Evolutionary conservation across 1,140 invertebrate species (phyloP), one percentile per base, ranked within the genome.

Genomic region (Anadara kagoshimensis): DNA sequence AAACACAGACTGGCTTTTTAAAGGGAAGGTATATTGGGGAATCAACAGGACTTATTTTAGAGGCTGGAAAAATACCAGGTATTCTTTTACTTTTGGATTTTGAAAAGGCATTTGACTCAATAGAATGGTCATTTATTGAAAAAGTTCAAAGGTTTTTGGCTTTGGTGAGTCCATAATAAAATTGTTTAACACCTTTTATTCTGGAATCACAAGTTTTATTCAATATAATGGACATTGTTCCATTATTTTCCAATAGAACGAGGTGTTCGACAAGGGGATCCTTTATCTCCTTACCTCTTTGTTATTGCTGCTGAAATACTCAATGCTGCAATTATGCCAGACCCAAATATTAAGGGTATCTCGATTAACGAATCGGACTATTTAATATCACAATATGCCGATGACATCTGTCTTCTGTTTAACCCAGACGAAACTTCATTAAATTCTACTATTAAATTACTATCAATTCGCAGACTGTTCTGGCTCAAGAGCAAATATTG

Each of bases 221-320:
- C 5, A 29, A 43, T 43, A 67, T 51, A 67, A 67, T 57, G 51
- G 65, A 20, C 53, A 67, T n/a, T 43, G n/a, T 7, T 67, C 65
- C 1, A 65, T 10, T 51, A 16, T 22, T 65, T 65, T 65, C 11
- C 8, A 36, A 53, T 65, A 5, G 20, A 53, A 44, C 49, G 62
- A 53, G 62, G 62, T 4, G 44, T 29, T 8, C 24, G 62, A 24
- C 62, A 65, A 43, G 62, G 62, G 20, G 62, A 65, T 53, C 62
- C 45, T 5, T 16, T 65, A 14, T 65, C 62, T n/a, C 47, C 45
- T 22, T 51, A 64, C n/a, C 20, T 64, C 24, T 64, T 64, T 64
- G 24, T 49, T 64, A 29, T 64, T 12, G 5, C 5, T 51, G 36
- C 36, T 22, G 62, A 64, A 24, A 12, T 64, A 20, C 41, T 64